Evolutionary conservation across 2,888 invertebrate genomes (phyloP).

Genomic region (Lasius platythorax): DNA sequence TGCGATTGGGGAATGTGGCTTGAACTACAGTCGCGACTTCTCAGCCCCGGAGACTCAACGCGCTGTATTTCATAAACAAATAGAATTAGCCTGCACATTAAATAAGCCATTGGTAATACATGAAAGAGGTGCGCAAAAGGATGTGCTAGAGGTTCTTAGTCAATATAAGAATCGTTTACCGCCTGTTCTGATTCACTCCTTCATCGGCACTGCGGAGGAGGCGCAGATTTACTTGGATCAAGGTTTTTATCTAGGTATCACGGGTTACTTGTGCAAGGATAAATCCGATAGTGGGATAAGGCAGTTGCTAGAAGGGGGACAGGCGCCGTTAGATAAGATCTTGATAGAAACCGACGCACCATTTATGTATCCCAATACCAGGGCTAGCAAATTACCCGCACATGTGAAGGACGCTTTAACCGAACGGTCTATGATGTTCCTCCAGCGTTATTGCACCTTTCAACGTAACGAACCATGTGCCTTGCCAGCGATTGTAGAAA

Average conservation of each 20-base stretch:
- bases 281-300: slow-evolving; percentile 96
- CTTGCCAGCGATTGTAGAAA: slow-evolving; percentile 96
- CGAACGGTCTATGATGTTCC: slow-evolving; percentile 93
- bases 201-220: slow-evolving; percentile 95
- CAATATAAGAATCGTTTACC: slow-evolving; percentile 89
- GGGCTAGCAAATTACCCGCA: slow-evolving; percentile 96
- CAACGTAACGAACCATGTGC: slow-evolving; percentile 98
- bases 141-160: slow-evolving; percentile 91
- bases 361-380: slow-evolving; percentile 98
- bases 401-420: slow-evolving; percentile 95
- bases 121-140: slow-evolving; percentile 96
- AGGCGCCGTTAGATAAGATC: slow-evolving; percentile 93
- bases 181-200: slow-evolving; percentile 96
- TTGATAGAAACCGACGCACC: slow-evolving; percentile 97
- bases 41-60: slow-evolving; percentile 95
- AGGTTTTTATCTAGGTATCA: slow-evolving; percentile 95
- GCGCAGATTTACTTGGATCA: slow-evolving; percentile 93
- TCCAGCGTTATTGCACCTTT: slow-evolving; percentile 97
- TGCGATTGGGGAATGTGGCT: slow-evolving; percentile 97
- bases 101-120: slow-evolving; percentile 96
- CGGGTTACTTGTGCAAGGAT: slow-evolving; percentile 96
- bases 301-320: slow-evolving; percentile 92
- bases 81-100: slow-evolving; percentile 94
- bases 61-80: slow-evolving; percentile 95
- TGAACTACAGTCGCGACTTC: slow-evolving; percentile 97